Evolutionary conservation across 2,113 vertebrate species (phyloP).

Genomic region (Notothenia rossii): DNA sequence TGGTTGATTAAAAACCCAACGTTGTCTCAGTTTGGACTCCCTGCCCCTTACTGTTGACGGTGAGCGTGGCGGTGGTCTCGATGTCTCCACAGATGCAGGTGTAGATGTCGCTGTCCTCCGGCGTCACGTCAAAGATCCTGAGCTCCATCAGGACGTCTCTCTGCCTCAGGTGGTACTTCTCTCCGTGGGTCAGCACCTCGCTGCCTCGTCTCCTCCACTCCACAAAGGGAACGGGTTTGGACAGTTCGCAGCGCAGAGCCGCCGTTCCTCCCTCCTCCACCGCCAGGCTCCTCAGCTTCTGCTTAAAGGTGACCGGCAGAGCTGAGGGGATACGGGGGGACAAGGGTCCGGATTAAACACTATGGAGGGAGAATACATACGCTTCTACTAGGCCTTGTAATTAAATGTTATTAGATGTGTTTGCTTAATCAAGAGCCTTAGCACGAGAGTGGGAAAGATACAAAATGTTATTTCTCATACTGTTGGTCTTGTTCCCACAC

Average conservation of each 20-base stretch:
- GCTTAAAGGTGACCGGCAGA: slow-evolving; percentile 86
- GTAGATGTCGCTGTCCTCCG: slow-evolving; percentile 84
- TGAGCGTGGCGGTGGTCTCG: slow-evolving; percentile 81
- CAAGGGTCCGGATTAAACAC: too few relatives aligned
- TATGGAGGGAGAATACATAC: too few relatives aligned
- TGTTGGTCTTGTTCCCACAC: too few relatives aligned
- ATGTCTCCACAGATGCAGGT: slow-evolving; percentile 79
- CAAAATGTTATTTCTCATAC: too few relatives aligned
- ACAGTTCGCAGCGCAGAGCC: slow-evolving; percentile 88
- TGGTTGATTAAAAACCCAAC: background rate
- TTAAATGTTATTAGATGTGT: too few relatives aligned
- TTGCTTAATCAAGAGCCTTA: too few relatives aligned
- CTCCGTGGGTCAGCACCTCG: slow-evolving; percentile 80
- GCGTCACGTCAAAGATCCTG: slow-evolving; percentile 79
- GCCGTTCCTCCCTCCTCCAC: slow-evolving; percentile 87
- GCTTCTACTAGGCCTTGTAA: too few relatives aligned
- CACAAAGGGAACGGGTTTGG: slow-evolving; percentile 79
- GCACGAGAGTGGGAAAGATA: too few relatives aligned
- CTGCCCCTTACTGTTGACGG: slow-evolving; percentile 78
- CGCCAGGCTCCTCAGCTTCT: slow-evolving; percentile 86
- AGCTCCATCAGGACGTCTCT: slow-evolving; percentile 83
- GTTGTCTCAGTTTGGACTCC: too few relatives aligned
- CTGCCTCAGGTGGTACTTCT: slow-evolving; percentile 85
- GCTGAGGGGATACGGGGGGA: slow-evolving; percentile 70
- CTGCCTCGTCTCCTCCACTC: slow-evolving; percentile 88